A percentile compares a stretch with the other conserved stretches of the same genome.
Evolutionary conservation across 2,888 invertebrate species (phyloP).

Genomic region (Philopedon plagiatum): DNA sequence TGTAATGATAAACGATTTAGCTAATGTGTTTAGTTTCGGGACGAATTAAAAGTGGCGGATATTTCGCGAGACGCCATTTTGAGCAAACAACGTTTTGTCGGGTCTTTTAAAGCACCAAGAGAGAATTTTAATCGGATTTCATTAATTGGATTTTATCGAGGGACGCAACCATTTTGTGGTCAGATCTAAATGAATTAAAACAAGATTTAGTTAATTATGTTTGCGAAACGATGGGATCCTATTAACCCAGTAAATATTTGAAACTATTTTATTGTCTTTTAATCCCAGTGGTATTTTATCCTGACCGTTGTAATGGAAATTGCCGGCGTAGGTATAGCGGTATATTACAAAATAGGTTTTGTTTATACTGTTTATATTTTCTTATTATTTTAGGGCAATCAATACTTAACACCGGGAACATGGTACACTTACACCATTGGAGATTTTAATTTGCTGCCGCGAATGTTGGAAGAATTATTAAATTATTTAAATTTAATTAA

Average conservation of each 20-base stretch:
- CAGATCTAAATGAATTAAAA: constrained; percentile 56
- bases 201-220: constrained; percentile 54
- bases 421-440: too few relatives aligned
- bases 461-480: too few relatives aligned
- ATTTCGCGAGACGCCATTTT: constrained; percentile 27
- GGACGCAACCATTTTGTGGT: constrained; percentile 50
- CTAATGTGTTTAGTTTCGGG: constrained; percentile 27
- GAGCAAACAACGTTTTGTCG: constrained; percentile 36
- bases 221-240: constrained; percentile 18
- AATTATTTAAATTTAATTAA: too few relatives aligned
- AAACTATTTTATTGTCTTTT: not conserved
- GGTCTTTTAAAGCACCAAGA: constrained; percentile 35
- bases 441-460: too few relatives aligned
- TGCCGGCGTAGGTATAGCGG: too few relatives aligned
- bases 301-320: not conserved
- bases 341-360: too few relatives aligned
- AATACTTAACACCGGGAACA: too few relatives aligned
- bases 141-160: constrained; percentile 58
- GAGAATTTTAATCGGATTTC: constrained; percentile 58
- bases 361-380: too few relatives aligned
- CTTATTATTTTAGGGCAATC: too few relatives aligned
- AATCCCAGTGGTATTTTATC: not conserved
- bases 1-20: constrained; percentile 27
- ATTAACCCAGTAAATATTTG: constrained; percentile 7
- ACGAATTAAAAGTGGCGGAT: constrained; percentile 28